Evolutionary conservation across 2,113 vertebrate genomes (phyloP).

Genomic region (Globicephala melas): DNA sequence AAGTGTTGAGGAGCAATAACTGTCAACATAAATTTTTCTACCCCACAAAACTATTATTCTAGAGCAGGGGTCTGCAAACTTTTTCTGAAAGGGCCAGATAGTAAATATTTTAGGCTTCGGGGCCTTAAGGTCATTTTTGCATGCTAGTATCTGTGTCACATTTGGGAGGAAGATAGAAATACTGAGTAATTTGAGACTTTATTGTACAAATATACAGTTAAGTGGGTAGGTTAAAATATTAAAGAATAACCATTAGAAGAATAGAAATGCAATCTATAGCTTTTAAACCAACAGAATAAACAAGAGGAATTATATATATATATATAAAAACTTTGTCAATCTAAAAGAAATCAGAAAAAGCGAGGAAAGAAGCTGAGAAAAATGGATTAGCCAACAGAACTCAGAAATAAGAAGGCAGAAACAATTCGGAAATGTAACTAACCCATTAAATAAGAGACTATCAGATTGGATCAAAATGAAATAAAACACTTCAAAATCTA

Average conservation of each 20-base stretch:
- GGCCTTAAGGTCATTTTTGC: not conserved
- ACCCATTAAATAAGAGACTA: not conserved
- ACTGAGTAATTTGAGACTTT: not conserved
- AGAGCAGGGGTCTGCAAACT: not conserved
- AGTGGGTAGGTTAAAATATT: not conserved
- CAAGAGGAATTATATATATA: not conserved
- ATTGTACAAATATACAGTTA: not conserved
- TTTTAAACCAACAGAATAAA: not conserved
- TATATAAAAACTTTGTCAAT: not conserved
- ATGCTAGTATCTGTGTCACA: not conserved
- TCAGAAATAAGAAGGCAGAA: not conserved
- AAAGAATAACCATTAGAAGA: not conserved
- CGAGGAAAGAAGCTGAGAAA: not conserved
- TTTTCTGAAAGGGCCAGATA: not conserved
- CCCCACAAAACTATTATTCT: not conserved
- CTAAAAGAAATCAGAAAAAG: not conserved
- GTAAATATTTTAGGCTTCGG: not conserved
- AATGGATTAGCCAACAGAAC: not conserved
- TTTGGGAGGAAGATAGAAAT: constrained; percentile 9
- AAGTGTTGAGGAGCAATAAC: not conserved
- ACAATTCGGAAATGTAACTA: not conserved
- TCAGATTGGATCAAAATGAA: not conserved
- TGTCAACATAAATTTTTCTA: not conserved
- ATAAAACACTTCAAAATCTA: not conserved
- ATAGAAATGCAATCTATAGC: not conserved